Evolutionary conservation across 2,888 invertebrate species (phyloP).

Genomic region (Drepana falcataria): DNA sequence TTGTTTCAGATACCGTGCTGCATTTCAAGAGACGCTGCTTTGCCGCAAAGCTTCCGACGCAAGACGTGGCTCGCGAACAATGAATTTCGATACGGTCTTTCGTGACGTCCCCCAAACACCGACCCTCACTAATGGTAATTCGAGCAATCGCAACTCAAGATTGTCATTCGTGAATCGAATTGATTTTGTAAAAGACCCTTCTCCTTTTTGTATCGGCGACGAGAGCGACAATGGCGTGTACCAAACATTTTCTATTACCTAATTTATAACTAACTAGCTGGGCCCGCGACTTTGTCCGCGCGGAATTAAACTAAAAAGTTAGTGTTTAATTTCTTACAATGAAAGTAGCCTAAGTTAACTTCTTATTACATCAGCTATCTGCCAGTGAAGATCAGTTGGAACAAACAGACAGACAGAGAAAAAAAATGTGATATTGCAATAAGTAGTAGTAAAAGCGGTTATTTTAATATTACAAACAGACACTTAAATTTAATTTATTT

Average conservation of each 20-base stretch:
- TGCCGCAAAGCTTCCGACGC: constrained; percentile 57
- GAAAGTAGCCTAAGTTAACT: too few relatives aligned
- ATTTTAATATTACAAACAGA: too few relatives aligned
- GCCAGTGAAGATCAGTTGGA: too few relatives aligned
- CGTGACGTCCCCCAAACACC: constrained; percentile 68
- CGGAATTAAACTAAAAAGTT: too few relatives aligned
- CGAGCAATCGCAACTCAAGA: constrained; percentile 39
- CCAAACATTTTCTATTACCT: constrained; percentile 27
- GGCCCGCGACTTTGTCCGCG: too few relatives aligned
- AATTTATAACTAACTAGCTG: background rate
- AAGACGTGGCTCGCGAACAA: constrained; percentile 62
- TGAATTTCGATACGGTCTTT: constrained; percentile 71
- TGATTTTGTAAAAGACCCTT: constrained; percentile 54
- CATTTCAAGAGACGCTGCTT: constrained; percentile 86
- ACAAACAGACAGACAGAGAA: too few relatives aligned
- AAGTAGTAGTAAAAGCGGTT: too few relatives aligned
- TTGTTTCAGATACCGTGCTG: constrained; percentile 82
- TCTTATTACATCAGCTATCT: too few relatives aligned
- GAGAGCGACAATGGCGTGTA: constrained; percentile 27
- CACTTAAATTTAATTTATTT: too few relatives aligned
- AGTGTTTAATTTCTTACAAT: too few relatives aligned
- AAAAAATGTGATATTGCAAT: too few relatives aligned
- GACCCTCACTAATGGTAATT: constrained; percentile 23
- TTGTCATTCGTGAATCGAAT: constrained; percentile 52
- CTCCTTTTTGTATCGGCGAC: constrained; percentile 41